Percentiles rank a stretch among this genome's conserved stretches.
These are phyloP conservation scores for Chamaedrilus cognettii DNA, from an alignment of 2,888 invertebrate species.

Conservation along the genomic window DNA sequence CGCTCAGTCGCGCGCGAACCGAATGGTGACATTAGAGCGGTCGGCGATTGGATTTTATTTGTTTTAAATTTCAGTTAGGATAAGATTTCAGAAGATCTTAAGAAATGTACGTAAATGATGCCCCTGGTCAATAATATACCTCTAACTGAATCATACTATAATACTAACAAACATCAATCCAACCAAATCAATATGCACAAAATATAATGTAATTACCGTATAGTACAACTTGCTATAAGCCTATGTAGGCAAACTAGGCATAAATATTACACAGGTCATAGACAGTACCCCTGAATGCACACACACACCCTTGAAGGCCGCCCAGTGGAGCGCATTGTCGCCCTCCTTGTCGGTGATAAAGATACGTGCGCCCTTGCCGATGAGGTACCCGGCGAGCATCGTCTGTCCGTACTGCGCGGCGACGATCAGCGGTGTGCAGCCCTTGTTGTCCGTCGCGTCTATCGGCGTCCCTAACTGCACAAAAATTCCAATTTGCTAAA, in stretches of 20 bases:
- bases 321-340: constrained; percentile 92
- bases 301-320: constrained; percentile 77
- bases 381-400: constrained; percentile 84
- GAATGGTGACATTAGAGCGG: no score
- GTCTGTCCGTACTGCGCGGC: constrained; percentile 92
- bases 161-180: no score
- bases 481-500: no score
- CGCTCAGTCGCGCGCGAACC: no score
- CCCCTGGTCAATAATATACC: no score
- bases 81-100: no score
- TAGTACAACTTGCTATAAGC: background rate
- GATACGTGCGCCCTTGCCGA: constrained; percentile 84
- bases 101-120: no score
- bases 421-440: constrained; percentile 80
- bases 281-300: background rate
- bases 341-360: constrained; percentile 84
- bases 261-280: background rate
- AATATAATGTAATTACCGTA: no score
- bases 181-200: no score
- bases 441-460: constrained; percentile 87
- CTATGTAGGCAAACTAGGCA: constrained; percentile 6
- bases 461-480: constrained; percentile 73
- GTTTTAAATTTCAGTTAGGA: no score
- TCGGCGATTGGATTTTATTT: no score
- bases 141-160: no score